These are phyloP conservation scores for Morinoia aosen DNA, from an alignment of 2,888 invertebrate genomes.

Conservation along the genomic window DNA sequence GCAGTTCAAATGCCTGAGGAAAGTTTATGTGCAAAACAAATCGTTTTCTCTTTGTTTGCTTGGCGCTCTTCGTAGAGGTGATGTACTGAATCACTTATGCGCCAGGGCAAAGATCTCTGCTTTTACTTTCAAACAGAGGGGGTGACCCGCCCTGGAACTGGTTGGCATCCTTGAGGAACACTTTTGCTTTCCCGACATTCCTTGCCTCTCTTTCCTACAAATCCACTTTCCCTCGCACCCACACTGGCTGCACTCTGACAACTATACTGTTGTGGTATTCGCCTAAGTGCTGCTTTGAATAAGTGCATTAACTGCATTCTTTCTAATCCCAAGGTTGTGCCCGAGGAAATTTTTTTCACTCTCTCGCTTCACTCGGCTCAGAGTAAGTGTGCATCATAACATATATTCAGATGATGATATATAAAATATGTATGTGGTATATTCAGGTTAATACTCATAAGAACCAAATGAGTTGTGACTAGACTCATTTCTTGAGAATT, in stretches of 20 bases:
- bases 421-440: too few species aligned
- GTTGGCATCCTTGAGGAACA: neutral
- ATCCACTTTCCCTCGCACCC: neutral
- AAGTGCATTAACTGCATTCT: neutral
- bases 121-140: neutral
- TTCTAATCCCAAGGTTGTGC: neutral
- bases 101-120: slow-evolving; percentile 22
- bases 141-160: neutral
- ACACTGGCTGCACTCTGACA: neutral
- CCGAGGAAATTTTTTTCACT: neutral
- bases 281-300: neutral
- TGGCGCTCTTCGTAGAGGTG: neutral
- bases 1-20: neutral
- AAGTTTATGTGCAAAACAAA: neutral
- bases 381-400: neutral
- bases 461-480: neutral
- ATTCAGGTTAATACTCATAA: neutral
- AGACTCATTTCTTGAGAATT: neutral
- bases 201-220: neutral
- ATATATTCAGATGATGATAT: neutral
- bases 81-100: neutral
- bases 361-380: neutral
- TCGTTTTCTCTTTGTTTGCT: neutral
- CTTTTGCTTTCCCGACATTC: slow-evolving; percentile 12
- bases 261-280: neutral